Base-by-base conservation (phyloP, 2,113 vertebrate species). In the Trachemys scripta region DNA sequence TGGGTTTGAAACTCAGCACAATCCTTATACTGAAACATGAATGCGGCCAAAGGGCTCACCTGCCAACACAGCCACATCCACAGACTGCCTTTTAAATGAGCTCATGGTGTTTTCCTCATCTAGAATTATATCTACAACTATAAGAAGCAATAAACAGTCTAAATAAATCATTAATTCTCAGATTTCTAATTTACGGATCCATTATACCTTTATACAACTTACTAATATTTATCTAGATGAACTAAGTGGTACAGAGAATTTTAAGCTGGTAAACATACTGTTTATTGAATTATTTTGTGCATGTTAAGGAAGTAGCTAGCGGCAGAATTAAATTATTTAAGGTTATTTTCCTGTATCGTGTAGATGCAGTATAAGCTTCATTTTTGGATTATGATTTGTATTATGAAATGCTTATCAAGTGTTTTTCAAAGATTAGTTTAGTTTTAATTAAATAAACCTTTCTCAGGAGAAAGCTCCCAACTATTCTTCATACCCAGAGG, bases 381-480 rank as follows among this genome's bases (percentile, higher is more conserved):
- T 96, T 98, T 98, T 98, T 98, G 98, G 98, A 98, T 98, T 98
- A 98, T 98, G 98, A 99, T 98, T 98, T 98, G 98, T 98, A 98
- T 99, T 99, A 98, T 98, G 98, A 98, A 99, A 98, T 98, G 98
- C 98, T 98, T 99, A 98, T 99, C 98, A 98, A 98, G 98, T 98
- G 98, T 98, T 98, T 98, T 97, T 95, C 93, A 98, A 98, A 98
- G 98, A 99, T 99, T 98, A 98, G 98, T 98, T 98, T 98, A 98
- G 98, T 98, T 99, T 98, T 99, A 99, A 99, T 99, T 99, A 99
- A 99, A 98, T 98, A 98, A 98, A 98, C 97, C 97, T 98, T 98
- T 98, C 98, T 98, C 98, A 98, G 97, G 98, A 98, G 98, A 97
- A 98, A 98, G 96, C 97, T 97, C 97, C 96, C 91, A 98, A 98